Evolutionary conservation across 2,113 vertebrate genomes (phyloP).

Genomic region (Megaptera novaeangliae): DNA sequence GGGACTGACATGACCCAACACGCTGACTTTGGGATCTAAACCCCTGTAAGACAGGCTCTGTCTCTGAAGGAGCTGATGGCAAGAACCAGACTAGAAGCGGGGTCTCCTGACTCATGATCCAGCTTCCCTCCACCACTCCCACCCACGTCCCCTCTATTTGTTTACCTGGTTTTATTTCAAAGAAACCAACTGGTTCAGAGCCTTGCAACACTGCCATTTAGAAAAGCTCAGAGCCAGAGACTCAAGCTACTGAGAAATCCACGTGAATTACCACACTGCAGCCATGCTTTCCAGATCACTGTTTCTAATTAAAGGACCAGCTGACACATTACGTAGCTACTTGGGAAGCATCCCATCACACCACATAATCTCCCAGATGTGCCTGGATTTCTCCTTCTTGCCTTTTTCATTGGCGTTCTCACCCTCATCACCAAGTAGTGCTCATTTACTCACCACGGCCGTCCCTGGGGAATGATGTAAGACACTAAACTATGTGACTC

Average conservation of each 20-base stretch:
- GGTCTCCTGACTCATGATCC: not conserved
- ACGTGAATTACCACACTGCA: not conserved
- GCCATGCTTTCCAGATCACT: not conserved
- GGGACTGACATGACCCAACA: not conserved
- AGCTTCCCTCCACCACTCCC: not conserved
- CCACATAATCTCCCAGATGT: not conserved
- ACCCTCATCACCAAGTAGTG: slow-evolving; percentile 2
- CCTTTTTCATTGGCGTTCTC: not conserved
- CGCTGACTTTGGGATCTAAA: not conserved
- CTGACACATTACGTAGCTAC: not conserved
- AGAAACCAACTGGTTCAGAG: not conserved
- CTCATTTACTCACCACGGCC: not conserved
- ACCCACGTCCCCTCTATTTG: not conserved
- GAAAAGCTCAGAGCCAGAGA: not conserved
- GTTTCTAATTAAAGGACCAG: slow-evolving; percentile 34
- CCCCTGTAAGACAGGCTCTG: not conserved
- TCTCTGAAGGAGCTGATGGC: not conserved
- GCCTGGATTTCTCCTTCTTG: slow-evolving; percentile 4
- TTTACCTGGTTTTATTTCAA: not conserved
- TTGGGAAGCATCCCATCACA: not conserved
- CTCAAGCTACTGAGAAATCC: slow-evolving; percentile 34
- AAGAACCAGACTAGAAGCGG: not conserved
- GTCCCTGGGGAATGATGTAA: not conserved
- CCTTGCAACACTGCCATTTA: not conserved
- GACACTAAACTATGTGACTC: not conserved